Conservation (phyloP, 2,797 vertebrate genomes). For the Sebastes oblongus region DNA sequence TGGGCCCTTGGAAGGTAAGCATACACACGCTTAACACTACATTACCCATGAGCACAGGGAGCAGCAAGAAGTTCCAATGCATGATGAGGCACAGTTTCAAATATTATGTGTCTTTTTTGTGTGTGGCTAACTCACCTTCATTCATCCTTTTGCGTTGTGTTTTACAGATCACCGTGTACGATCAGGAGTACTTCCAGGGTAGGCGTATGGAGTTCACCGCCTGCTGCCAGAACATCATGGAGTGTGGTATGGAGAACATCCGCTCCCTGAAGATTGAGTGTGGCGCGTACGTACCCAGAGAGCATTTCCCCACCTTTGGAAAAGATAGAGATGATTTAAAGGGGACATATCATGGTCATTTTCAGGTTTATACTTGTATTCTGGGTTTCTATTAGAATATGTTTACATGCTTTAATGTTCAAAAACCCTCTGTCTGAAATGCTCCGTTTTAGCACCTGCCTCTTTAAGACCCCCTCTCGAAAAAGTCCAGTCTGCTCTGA, state of each 20-base stretch:
- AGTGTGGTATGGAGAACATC: conserved; percentile 92
- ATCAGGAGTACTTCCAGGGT: conserved; percentile 96
- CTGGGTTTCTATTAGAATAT: too few relatives aligned
- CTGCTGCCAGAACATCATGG: conserved; percentile 94
- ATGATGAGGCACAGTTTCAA: neutral
- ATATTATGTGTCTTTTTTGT: neutral
- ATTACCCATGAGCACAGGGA: neutral
- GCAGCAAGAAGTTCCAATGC: neutral
- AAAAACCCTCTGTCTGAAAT: too few relatives aligned
- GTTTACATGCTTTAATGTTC: too few relatives aligned
- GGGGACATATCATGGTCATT: too few relatives aligned
- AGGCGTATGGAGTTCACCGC: conserved; percentile 94
- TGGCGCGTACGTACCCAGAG: conserved; percentile 87
- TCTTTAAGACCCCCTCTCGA: too few relatives aligned
- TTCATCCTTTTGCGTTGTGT: neutral
- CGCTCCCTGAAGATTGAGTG: conserved; percentile 95
- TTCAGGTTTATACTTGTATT: too few relatives aligned
- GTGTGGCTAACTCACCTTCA: neutral
- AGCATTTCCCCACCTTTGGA: neutral
- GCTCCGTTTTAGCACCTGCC: too few relatives aligned
- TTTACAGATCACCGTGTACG: conserved; percentile 92
- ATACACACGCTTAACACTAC: neutral
- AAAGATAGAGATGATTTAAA: neutral
- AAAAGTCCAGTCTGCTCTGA: too few relatives aligned
- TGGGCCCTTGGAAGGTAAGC: conserved; percentile 94